Conservation (phyloP, 2,113 vertebrate genomes). For the Pelecanoides urinatrix region DNA sequence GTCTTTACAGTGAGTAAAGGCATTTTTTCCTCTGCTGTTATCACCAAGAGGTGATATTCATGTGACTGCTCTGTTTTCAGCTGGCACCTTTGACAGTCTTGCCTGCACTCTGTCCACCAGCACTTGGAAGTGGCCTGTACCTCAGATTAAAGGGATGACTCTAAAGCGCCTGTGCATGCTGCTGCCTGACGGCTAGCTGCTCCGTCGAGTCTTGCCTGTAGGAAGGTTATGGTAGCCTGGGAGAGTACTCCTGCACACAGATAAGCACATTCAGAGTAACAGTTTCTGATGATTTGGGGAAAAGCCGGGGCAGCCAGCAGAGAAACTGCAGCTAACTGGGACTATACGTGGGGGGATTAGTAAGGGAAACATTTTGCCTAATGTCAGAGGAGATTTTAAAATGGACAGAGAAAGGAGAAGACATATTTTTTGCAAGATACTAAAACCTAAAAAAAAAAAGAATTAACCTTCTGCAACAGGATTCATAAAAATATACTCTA, state of each 20-base stretch:
- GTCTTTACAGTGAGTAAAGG: neutral
- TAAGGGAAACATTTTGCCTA: neutral
- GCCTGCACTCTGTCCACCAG: constrained; percentile 34
- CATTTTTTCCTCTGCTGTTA: neutral
- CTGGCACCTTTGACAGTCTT: neutral
- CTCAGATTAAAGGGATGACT: neutral
- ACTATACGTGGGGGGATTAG: neutral
- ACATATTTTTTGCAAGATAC: neutral
- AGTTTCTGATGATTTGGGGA: neutral
- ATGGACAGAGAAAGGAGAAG: neutral
- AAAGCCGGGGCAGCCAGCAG: neutral
- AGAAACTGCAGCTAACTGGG: neutral
- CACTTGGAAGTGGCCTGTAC: neutral
- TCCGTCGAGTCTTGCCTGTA: neutral
- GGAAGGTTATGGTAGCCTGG: neutral
- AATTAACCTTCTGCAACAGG: neutral
- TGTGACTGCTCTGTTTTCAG: neutral
- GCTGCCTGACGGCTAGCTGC: neutral
- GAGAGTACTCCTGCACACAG: neutral
- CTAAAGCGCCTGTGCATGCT: neutral
- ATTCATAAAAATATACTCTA: neutral
- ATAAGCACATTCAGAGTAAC: neutral
- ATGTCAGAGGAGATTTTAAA: neutral
- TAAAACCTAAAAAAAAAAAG: neutral
- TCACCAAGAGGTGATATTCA: neutral